phyloP scores from a whole-genome alignment of 2,888 invertebrate species.

The Scaptomyza polygonia region DNA sequence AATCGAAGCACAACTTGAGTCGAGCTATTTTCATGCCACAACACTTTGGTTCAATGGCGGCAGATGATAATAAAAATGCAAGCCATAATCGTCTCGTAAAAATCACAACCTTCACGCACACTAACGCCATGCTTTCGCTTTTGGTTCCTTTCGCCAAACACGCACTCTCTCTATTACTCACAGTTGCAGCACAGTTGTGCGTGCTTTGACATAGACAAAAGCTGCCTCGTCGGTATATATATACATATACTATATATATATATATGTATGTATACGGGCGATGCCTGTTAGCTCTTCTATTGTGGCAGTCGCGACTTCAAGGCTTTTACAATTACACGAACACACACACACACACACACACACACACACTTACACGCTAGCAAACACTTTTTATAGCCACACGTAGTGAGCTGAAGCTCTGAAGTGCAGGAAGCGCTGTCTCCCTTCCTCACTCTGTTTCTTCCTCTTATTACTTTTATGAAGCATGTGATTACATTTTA shows the following conservation, averaged over 20 bases:
- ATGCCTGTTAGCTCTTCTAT: constrained; percentile 32
- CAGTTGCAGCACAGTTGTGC: constrained; percentile 30
- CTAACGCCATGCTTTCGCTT: constrained; percentile 43
- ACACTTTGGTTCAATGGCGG: constrained; percentile 75
- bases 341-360: constrained; percentile 33
- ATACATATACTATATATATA: background rate
- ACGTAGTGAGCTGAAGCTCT: constrained; percentile 67
- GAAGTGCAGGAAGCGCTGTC: constrained; percentile 67
- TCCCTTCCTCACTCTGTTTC: background rate
- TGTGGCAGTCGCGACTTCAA: constrained; percentile 53
- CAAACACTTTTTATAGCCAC: constrained; percentile 67
- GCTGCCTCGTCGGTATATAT: constrained; percentile 13
- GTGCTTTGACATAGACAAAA: constrained; percentile 65
- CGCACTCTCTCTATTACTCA: constrained; percentile 10
- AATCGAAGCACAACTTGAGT: constrained; percentile 14
- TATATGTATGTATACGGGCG: background rate
- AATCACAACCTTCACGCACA: constrained; percentile 76
- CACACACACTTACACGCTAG: constrained; percentile 20
- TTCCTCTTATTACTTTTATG: constrained; percentile 76
- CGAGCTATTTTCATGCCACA: constrained; percentile 46
- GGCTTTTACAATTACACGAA: constrained; percentile 48
- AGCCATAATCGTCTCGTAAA: constrained; percentile 79
- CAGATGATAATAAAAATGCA: constrained; percentile 80
- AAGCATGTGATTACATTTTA: constrained; percentile 80
- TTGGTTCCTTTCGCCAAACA: background rate